Evolutionary conservation across 1,140 invertebrate species (phyloP).

Genomic region (Ladona fulva): DNA sequence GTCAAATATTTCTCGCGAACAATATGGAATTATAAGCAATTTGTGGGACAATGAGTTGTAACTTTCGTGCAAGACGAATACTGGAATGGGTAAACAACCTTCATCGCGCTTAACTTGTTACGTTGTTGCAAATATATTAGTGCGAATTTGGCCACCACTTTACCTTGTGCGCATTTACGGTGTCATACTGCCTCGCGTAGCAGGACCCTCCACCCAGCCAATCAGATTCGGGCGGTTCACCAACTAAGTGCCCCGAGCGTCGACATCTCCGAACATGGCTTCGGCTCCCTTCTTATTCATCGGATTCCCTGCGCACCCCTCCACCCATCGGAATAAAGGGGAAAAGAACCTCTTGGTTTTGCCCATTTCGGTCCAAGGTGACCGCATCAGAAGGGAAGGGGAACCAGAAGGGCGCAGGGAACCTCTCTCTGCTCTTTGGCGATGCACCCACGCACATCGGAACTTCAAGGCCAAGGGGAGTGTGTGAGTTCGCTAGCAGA

Average conservation of each 20-base stretch:
- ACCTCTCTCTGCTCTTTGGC: neutral
- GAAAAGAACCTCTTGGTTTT: neutral
- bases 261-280: neutral
- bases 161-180: too few species aligned
- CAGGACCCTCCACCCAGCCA: too few species aligned
- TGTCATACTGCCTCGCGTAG: too few species aligned
- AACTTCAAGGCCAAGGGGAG: neutral
- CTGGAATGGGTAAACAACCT: too few species aligned
- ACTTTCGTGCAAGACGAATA: too few species aligned
- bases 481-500: neutral
- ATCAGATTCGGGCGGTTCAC: too few species aligned
- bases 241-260: neutral
- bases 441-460: neutral
- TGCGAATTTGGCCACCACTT: too few species aligned
- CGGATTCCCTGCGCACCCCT: neutral
- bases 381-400: neutral
- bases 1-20: too few species aligned
- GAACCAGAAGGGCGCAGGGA: neutral
- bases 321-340: neutral
- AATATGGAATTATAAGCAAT: too few species aligned
- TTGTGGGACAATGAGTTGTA: too few species aligned
- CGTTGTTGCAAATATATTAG: too few species aligned
- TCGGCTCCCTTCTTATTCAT: neutral
- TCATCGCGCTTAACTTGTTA: too few species aligned
- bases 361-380: conserved; percentile 1